phyloP scores from a whole-genome alignment of 2,797 vertebrate species.

The Sebastes oblongus region DNA sequence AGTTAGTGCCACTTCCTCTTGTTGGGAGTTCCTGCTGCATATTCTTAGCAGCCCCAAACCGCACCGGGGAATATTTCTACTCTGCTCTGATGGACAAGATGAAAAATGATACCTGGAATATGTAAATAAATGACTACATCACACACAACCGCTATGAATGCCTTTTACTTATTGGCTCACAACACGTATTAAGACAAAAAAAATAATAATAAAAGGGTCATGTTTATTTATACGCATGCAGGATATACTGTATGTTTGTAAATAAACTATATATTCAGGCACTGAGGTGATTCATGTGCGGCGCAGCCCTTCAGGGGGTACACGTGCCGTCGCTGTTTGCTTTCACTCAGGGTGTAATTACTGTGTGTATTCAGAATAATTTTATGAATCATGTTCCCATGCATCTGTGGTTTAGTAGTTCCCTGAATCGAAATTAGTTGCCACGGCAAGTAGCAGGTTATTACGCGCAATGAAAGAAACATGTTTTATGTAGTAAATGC shows the following conservation, averaged over 20 bases:
- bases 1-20: conserved; percentile 67
- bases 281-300: conserved; percentile 12
- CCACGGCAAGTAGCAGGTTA: neutral
- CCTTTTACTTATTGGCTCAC: conserved; percentile 13
- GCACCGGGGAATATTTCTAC: conserved; percentile 60
- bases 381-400: conserved; percentile 49
- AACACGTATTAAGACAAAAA: neutral
- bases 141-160: conserved; percentile 32
- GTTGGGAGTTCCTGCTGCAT: conserved; percentile 57
- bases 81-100: conserved; percentile 57
- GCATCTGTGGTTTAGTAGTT: conserved; percentile 6
- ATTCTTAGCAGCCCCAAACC: conserved; percentile 50
- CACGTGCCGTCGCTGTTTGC: conserved; percentile 18
- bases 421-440: conserved; percentile 22
- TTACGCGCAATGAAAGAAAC: conserved; percentile 1
- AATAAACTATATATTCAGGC: conserved; percentile 35
- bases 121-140: conserved; percentile 73
- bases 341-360: conserved; percentile 50
- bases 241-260: conserved; percentile 37
- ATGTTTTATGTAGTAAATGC: neutral
- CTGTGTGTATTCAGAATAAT: conserved; percentile 18
- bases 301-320: conserved; percentile 6
- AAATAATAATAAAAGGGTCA: conserved; percentile 21
- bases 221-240: conserved; percentile 33
- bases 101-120: conserved; percentile 70